Evolutionary conservation across 2,888 invertebrate species (phyloP).

Genomic region (Drosophila setosimentum): DNA sequence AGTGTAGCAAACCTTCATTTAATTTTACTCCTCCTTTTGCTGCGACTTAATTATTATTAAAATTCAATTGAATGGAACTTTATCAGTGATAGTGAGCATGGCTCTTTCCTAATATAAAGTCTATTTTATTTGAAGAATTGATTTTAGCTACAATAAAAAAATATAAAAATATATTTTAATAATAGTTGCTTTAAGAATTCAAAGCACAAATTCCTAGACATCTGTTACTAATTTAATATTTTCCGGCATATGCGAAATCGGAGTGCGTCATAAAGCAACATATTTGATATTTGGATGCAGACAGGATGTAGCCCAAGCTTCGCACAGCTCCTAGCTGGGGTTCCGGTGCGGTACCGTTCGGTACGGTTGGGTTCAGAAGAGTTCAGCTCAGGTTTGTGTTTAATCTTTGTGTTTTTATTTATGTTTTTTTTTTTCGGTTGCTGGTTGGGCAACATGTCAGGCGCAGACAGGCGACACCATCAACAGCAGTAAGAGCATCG

Average conservation of each 20-base stretch:
- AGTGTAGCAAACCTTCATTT: background rate
- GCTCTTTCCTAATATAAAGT: background rate
- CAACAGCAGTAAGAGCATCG: conserved; percentile 18
- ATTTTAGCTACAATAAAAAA: too few species aligned
- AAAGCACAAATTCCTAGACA: background rate
- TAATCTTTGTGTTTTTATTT: conserved; percentile 11
- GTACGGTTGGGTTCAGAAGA: conserved; percentile 22
- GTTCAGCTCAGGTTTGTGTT: conserved; percentile 28
- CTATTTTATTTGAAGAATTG: background rate
- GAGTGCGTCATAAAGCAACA: conserved; percentile 43
- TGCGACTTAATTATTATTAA: too few species aligned
- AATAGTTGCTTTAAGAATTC: background rate
- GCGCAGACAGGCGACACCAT: conserved; percentile 52
- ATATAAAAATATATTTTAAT: too few species aligned
- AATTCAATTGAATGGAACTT: background rate
- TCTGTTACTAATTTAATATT: background rate
- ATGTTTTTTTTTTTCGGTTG: background rate
- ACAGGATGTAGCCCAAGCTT: conserved; percentile 19
- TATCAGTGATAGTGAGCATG: background rate
- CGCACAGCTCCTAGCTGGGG: conserved; percentile 37
- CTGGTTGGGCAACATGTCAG: conserved; percentile 38
- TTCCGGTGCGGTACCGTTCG: conserved; percentile 28
- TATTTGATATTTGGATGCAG: conserved; percentile 24
- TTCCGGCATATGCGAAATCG: background rate
- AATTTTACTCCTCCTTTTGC: too few species aligned